Conservation (phyloP, 2,888 invertebrate species). For the Rhagium mordax region DNA sequence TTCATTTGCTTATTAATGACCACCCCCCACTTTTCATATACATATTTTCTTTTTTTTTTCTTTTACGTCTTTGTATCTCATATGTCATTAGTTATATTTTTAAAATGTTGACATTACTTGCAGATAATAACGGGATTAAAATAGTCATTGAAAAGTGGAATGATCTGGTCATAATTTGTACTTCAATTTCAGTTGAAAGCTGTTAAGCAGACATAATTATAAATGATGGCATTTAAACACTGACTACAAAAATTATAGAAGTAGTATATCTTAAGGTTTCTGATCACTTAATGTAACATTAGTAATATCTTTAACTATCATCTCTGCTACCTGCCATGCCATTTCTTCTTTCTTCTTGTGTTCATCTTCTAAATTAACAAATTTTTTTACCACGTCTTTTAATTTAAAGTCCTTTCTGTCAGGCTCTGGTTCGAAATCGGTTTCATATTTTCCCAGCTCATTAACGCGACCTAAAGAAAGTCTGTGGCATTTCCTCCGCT, state of each 20-base stretch:
- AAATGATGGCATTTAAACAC: not conserved
- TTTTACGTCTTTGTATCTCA: too few relatives aligned
- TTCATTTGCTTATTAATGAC: too few relatives aligned
- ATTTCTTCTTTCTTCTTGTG: conserved; percentile 95
- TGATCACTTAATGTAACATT: conserved; percentile 82
- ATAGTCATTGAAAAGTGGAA: not conserved
- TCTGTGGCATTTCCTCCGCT: conserved; percentile 81
- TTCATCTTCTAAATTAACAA: conserved; percentile 88
- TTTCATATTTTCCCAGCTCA: conserved; percentile 91
- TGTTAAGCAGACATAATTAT: not conserved
- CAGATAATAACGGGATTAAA: too few relatives aligned
- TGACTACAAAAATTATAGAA: not conserved
- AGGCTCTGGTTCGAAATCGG: conserved; percentile 88
- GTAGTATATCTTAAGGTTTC: conserved; percentile 43
- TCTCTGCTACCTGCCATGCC: conserved; percentile 97
- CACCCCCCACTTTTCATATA: too few relatives aligned
- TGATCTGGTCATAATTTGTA: not conserved
- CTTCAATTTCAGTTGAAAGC: not conserved
- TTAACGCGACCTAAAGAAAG: conserved; percentile 91
- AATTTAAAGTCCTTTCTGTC: conserved; percentile 71
- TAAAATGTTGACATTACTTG: too few relatives aligned
- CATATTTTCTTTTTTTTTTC: too few relatives aligned
- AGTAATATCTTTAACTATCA: conserved; percentile 96
- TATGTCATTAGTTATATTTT: too few relatives aligned
- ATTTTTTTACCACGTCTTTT: conserved; percentile 80